Conservation (phyloP, 2,113 vertebrate genomes). For the Neogobius melanostomus region DNA sequence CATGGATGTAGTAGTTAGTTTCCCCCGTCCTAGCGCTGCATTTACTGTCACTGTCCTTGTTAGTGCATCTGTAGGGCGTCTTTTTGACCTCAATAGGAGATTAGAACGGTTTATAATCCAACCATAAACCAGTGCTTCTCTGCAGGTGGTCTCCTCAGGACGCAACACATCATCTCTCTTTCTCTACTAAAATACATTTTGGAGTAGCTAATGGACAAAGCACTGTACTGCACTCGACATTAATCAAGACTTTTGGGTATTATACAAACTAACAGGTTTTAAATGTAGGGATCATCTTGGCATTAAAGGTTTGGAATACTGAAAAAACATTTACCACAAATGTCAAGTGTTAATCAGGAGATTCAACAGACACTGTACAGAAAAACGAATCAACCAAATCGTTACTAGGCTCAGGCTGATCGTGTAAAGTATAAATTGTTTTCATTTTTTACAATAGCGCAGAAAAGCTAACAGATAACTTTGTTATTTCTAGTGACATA, state of each 20-base stretch:
- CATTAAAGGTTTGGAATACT: not conserved
- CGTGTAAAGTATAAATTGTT: too few relatives aligned
- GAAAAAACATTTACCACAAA: too few relatives aligned
- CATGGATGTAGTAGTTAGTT: not conserved
- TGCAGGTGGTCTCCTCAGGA: constrained; percentile 3
- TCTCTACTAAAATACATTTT: not conserved
- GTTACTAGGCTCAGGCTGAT: too few relatives aligned
- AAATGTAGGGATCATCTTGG: not conserved
- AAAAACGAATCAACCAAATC: too few relatives aligned
- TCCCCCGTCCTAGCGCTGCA: not conserved
- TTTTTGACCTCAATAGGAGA: constrained; percentile 53
- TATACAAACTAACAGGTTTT: not conserved
- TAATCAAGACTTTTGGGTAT: not conserved
- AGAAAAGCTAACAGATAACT: too few relatives aligned
- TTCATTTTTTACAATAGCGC: too few relatives aligned
- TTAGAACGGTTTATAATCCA: constrained; percentile 49
- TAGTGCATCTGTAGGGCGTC: constrained; percentile 2
- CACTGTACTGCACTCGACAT: not conserved
- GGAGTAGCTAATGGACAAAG: not conserved
- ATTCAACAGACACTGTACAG: too few relatives aligned
- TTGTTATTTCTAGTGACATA: too few relatives aligned
- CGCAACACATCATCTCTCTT: not conserved
- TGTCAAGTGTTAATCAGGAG: too few relatives aligned
- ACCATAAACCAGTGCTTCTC: constrained; percentile 30
- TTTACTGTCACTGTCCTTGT: constrained; percentile 3